phyloP scores from a whole-genome alignment of 2,888 invertebrate genomes.

The Hydriomena furcata region DNA sequence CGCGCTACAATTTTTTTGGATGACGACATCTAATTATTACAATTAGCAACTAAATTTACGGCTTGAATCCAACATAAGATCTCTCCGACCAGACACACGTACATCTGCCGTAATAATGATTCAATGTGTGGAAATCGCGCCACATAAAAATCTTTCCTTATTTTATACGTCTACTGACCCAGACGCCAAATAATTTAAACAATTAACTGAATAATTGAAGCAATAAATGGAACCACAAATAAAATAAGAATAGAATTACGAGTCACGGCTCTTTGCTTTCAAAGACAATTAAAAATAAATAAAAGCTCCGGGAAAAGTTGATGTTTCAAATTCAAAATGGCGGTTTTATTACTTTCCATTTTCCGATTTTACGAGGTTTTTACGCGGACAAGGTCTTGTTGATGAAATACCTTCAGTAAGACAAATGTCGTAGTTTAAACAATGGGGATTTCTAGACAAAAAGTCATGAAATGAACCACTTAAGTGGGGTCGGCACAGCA shows the following conservation, averaged over 20 bases:
- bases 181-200: neutral
- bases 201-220: conserved; percentile 16
- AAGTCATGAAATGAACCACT: too few relatives aligned
- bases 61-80: too few relatives aligned
- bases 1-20: too few relatives aligned
- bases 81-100: too few relatives aligned
- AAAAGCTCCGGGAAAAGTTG: conserved; percentile 38
- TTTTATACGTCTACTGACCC: conserved; percentile 13
- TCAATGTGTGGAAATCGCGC: neutral
- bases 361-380: conserved; percentile 34
- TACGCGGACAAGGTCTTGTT: conserved; percentile 26
- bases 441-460: too few relatives aligned
- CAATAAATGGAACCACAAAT: conserved; percentile 27
- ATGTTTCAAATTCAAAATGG: conserved; percentile 34
- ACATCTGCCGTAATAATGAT: too few relatives aligned
- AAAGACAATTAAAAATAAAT: conserved; percentile 45
- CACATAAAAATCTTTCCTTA: neutral
- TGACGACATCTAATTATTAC: too few relatives aligned
- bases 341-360: conserved; percentile 33
- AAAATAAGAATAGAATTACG: conserved; percentile 38
- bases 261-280: conserved; percentile 25
- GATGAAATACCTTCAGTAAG: conserved; percentile 10
- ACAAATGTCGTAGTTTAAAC: neutral
- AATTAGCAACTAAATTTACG: too few relatives aligned
- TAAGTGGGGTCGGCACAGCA: too few relatives aligned